Conservation (phyloP, 2,888 invertebrate species). For the Epiblema foenella region DNA sequence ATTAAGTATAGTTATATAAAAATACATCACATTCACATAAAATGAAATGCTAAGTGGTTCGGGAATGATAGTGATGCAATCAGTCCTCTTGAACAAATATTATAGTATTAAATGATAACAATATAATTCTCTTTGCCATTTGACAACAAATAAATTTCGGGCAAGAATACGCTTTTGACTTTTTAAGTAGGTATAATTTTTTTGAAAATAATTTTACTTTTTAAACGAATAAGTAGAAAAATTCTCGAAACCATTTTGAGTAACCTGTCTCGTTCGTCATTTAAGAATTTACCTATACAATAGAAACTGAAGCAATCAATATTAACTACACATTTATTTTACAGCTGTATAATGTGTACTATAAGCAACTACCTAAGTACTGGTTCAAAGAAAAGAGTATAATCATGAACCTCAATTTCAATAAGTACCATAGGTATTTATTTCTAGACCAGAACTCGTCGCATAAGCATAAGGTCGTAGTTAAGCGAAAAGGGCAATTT, state of each 20-base stretch:
- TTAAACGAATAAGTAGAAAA: neutral
- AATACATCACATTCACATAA: constrained; percentile 29
- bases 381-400: constrained; percentile 14
- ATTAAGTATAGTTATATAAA: constrained; percentile 18
- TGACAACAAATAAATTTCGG: constrained; percentile 22
- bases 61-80: constrained; percentile 31
- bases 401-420: constrained; percentile 20
- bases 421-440: constrained; percentile 18
- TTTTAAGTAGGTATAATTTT: constrained; percentile 6
- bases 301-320: constrained; percentile 8
- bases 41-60: constrained; percentile 35
- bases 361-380: constrained; percentile 19
- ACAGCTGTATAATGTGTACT: too few species aligned
- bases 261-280: neutral
- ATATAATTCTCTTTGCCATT: constrained; percentile 7
- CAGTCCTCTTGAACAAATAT: neutral
- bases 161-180: constrained; percentile 37
- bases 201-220: neutral
- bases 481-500: neutral
- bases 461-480: neutral
- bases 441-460: constrained; percentile 11
- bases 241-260: neutral
- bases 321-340: constrained; percentile 8
- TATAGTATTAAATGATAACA: neutral
- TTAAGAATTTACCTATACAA: neutral